Conservation (phyloP, 2,797 vertebrate genomes). For the Ceryle rudis region DNA sequence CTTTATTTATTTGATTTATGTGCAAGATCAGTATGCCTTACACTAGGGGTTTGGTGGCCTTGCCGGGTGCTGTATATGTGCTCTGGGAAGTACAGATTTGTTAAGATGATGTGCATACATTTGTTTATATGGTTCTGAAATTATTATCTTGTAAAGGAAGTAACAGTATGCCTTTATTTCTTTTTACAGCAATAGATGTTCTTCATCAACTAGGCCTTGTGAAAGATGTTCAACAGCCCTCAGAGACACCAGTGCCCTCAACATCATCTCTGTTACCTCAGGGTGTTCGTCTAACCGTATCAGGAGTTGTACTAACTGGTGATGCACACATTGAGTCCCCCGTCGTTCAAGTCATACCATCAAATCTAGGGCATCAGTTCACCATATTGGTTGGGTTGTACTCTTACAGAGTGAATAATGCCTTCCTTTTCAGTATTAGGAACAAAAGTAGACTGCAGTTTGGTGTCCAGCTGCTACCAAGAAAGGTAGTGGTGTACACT, state of each 20-base stretch:
- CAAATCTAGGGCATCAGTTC: slow-evolving; percentile 85
- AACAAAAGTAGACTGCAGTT: slow-evolving; percentile 88
- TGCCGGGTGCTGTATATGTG: background rate
- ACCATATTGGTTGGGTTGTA: slow-evolving; percentile 88
- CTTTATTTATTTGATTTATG: background rate
- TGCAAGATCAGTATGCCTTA: background rate
- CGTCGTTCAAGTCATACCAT: slow-evolving; percentile 80
- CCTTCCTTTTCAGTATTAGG: slow-evolving; percentile 94
- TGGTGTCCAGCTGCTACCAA: slow-evolving; percentile 92
- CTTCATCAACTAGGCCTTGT: slow-evolving; percentile 88
- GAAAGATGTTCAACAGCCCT: slow-evolving; percentile 74
- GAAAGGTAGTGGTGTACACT: slow-evolving; percentile 86
- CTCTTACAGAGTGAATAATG: slow-evolving; percentile 90
- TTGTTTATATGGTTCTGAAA: background rate
- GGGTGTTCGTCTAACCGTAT: slow-evolving; percentile 75
- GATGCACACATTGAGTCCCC: slow-evolving; percentile 84
- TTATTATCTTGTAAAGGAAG: background rate
- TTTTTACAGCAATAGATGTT: slow-evolving; percentile 90
- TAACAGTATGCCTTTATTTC: slow-evolving; percentile 17
- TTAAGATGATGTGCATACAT: background rate
- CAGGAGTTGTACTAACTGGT: slow-evolving; percentile 84
- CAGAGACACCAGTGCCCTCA: slow-evolving; percentile 66
- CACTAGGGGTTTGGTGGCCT: background rate
- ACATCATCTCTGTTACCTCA: slow-evolving; percentile 74
- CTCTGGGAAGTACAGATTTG: background rate